Percentiles rank a stretch among this genome's conserved stretches.
Conservation (phyloP, 2,797 vertebrate genomes). For the Tenualosa ilisha region DNA sequence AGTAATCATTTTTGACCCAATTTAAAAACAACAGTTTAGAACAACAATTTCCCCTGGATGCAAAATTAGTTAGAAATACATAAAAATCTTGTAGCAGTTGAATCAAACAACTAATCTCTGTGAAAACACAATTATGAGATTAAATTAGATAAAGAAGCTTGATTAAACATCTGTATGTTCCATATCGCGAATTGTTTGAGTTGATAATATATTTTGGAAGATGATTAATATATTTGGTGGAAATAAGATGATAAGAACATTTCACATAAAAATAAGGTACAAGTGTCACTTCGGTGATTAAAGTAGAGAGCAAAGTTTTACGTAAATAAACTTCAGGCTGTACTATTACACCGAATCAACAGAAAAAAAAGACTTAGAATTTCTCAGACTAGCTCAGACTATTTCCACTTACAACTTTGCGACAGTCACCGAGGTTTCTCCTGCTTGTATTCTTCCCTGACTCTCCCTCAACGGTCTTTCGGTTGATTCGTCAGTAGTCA, state of each 20-base stretch:
- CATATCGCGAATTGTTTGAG: not conserved
- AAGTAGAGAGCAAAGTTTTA: not conserved
- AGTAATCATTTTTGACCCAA: not conserved
- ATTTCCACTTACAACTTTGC: not conserved
- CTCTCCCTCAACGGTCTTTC: conserved; percentile 43
- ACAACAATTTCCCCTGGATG: not conserved
- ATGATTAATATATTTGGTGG: not conserved
- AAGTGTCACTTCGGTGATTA: not conserved
- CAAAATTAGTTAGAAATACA: not conserved
- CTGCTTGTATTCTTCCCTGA: conserved; percentile 49
- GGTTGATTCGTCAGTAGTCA: conserved; percentile 76
- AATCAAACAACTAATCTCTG: not conserved
- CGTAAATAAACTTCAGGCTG: not conserved
- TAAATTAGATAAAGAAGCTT: not conserved
- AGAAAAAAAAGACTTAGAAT: not conserved
- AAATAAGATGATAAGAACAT: not conserved
- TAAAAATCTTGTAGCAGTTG: not conserved
- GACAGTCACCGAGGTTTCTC: conserved; percentile 56
- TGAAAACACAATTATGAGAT: not conserved
- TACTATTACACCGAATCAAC: not conserved
- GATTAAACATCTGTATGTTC: not conserved
- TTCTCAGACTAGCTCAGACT: not conserved
- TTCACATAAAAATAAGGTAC: not conserved
- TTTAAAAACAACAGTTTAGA: not conserved
- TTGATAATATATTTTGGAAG: not conserved